Percentiles rank a stretch among this genome's conserved stretches.
These are phyloP conservation scores for Sinocyclocheilus anshuiensis DNA, from an alignment of 2,113 vertebrate genomes.

Conservation along the genomic window DNA sequence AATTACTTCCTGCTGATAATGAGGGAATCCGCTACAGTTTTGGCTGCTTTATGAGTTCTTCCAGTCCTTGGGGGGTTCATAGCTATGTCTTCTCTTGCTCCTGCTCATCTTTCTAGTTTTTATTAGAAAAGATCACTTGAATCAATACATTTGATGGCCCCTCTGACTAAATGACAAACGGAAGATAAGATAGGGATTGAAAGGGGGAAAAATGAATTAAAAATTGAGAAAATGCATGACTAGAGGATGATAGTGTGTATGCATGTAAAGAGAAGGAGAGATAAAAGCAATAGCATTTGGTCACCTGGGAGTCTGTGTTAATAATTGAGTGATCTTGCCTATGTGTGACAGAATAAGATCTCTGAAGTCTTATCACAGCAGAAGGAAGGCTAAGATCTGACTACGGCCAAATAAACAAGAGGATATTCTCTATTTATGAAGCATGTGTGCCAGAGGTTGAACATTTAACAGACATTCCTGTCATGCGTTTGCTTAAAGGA, in stretches of 20 bases:
- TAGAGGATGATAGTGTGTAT: neutral
- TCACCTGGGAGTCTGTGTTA: conserved; percentile 42
- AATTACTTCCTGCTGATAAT: conserved; percentile 44
- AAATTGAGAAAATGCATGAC: conserved; percentile 37
- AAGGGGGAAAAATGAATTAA: conserved; percentile 29
- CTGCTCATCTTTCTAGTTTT: conserved; percentile 38
- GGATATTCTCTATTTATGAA: neutral
- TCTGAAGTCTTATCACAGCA: conserved; percentile 29
- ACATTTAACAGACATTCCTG: neutral
- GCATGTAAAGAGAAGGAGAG: conserved; percentile 16
- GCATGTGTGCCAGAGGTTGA: neutral
- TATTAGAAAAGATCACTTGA: conserved; percentile 50
- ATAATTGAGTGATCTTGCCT: conserved; percentile 42
- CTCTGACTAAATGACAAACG: conserved; percentile 43
- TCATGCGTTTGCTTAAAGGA: neutral
- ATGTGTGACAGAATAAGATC: conserved; percentile 45
- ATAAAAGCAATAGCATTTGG: conserved; percentile 22
- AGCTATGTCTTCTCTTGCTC: conserved; percentile 40
- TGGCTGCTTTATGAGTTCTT: conserved; percentile 36
- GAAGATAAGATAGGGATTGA: conserved; percentile 23
- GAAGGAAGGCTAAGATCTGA: conserved; percentile 13
- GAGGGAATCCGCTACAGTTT: conserved; percentile 19
- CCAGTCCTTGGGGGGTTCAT: conserved; percentile 37
- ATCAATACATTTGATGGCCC: conserved; percentile 51
- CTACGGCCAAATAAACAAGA: neutral